Conservation (phyloP, 2,888 invertebrate genomes). For the Cheilosia impressa region DNA sequence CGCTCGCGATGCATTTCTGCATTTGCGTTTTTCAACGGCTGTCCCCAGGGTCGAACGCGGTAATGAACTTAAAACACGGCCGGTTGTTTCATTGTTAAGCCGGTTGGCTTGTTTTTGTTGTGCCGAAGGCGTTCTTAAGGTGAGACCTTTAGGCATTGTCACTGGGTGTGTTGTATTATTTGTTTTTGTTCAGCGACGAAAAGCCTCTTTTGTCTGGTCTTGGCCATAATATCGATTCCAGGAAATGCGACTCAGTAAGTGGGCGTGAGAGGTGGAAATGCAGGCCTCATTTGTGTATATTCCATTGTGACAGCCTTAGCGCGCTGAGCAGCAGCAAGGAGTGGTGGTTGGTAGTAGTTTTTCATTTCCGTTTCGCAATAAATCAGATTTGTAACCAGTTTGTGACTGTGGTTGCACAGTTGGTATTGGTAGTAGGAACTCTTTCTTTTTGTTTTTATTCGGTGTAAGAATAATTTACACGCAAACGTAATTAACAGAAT, state of each 20-base stretch:
- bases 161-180: slow-evolving; percentile 8
- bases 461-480: slow-evolving; percentile 60
- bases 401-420: slow-evolving; percentile 38
- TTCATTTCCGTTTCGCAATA: slow-evolving; percentile 66
- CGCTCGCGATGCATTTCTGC: slow-evolving; percentile 18
- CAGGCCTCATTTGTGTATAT: slow-evolving; percentile 27
- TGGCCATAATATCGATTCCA: slow-evolving; percentile 67
- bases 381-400: slow-evolving; percentile 68
- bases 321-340: not conserved
- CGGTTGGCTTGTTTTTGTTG: slow-evolving; percentile 41
- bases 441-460: slow-evolving; percentile 13
- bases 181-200: slow-evolving; percentile 36
- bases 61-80: slow-evolving; percentile 67
- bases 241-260: slow-evolving; percentile 61
- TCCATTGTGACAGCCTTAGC: slow-evolving; percentile 46
- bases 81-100: slow-evolving; percentile 62
- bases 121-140: slow-evolving; percentile 48
- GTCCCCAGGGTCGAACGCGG: slow-evolving; percentile 52
- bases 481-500: slow-evolving; percentile 56
- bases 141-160: slow-evolving; percentile 58
- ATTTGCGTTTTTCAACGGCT: slow-evolving; percentile 22
- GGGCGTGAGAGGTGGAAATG: slow-evolving; percentile 58
- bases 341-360: slow-evolving; percentile 41
- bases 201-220: slow-evolving; percentile 67
- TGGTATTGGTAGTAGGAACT: slow-evolving; percentile 20